Conservation (phyloP, 2,113 vertebrate genomes). For the Entelurus aequoreus region DNA sequence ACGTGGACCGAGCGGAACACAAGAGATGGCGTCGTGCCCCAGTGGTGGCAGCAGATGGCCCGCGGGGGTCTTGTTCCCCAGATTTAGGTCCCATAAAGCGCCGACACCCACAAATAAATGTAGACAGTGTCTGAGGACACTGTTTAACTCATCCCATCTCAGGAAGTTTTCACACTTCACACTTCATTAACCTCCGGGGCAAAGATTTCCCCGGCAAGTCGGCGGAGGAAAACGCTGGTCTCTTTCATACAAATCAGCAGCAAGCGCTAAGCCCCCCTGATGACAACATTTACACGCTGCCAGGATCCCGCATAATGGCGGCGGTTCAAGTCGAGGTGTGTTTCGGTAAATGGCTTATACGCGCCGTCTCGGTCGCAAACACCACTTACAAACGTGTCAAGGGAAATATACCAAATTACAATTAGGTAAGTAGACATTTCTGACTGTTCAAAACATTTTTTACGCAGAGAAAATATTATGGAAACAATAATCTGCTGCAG, state of each 20-base stretch:
- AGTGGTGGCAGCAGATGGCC: constrained; percentile 43
- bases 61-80: constrained; percentile 46
- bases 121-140: constrained; percentile 85
- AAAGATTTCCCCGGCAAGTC: constrained; percentile 83
- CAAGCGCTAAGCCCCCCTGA: constrained; percentile 56
- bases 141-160: constrained; percentile 81
- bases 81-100: constrained; percentile 66
- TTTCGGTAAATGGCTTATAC: constrained; percentile 42
- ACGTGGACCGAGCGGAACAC: constrained; percentile 40
- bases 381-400: constrained; percentile 23
- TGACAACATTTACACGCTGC: constrained; percentile 61
- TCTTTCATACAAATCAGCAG: constrained; percentile 69
- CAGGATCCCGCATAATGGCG: constrained; percentile 47
- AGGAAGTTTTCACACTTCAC: constrained; percentile 98
- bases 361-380: constrained; percentile 38
- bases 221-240: constrained; percentile 61
- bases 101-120: constrained; percentile 70
- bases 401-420: constrained; percentile 28
- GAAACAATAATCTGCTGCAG: too few relatives aligned
- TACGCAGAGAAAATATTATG: too few relatives aligned
- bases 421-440: constrained; percentile 1
- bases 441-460: not conserved
- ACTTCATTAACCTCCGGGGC: constrained; percentile 90
- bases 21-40: constrained; percentile 31
- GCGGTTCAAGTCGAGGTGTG: constrained; percentile 37